Percentiles rank a stretch among this genome's conserved stretches.
Evolutionary conservation across 2,113 vertebrate genomes (phyloP).

Genomic region (Myrmophylax atrothorax): DNA sequence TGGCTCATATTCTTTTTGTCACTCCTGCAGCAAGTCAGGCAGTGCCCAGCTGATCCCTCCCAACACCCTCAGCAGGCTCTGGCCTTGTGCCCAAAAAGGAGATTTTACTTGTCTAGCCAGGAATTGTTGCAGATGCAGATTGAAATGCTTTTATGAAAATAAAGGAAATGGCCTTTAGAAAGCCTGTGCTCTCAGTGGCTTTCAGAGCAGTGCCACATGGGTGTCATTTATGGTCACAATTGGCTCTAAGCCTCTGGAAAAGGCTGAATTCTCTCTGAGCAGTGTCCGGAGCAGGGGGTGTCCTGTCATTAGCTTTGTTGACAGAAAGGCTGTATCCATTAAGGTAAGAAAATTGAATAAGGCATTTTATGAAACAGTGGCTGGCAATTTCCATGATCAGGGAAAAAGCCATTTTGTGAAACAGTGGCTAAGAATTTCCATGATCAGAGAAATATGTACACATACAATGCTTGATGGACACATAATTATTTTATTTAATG

Average conservation of each 20-base stretch:
- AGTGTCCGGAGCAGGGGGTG: background rate
- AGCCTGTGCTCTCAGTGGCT: background rate
- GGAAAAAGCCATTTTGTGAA: background rate
- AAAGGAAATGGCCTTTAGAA: background rate
- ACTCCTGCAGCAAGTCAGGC: background rate
- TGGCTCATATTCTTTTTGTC: background rate
- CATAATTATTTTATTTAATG: background rate
- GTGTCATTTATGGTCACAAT: background rate
- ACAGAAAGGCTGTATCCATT: background rate
- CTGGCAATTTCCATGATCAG: background rate
- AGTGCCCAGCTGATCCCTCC: background rate
- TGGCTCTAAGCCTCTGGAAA: background rate
- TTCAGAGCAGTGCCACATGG: background rate
- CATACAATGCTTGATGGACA: background rate
- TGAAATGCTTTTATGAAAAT: constrained; percentile 1
- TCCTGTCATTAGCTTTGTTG: background rate
- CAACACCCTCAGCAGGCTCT: background rate
- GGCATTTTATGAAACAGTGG: background rate
- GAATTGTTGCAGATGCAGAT: background rate
- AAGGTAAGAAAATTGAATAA: background rate
- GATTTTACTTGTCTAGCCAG: background rate
- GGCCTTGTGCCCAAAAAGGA: background rate
- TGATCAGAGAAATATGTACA: background rate
- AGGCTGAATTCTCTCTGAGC: background rate
- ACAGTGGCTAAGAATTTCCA: background rate